Evolutionary conservation across 2,797 vertebrate species (phyloP), one percentile per base, ranked within the genome.

Genomic region (Alca torda): DNA sequence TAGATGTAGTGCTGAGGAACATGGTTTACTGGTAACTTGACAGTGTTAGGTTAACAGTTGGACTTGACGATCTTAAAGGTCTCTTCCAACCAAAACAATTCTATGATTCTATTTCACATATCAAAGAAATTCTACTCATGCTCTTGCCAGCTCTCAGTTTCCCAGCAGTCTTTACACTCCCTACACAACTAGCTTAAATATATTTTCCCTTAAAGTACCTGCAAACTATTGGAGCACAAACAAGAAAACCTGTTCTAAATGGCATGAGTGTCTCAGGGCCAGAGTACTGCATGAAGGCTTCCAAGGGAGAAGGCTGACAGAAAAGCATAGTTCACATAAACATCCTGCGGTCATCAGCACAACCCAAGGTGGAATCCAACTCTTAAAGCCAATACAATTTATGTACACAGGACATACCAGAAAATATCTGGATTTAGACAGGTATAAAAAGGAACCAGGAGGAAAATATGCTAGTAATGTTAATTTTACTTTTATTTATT

Each of bases 361-460:
- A 80, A 56, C 48, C 84, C 75, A 87, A 63, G 60, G 60, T 74
- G 25, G 78, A 94, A 93, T 50, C 74, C 77, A 92, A 13, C 59
- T 53, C 84, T 87, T 67, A 96, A 95, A 87, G 8, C 63, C 51
- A 94, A 67, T 33, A 80, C 68, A 87, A 85, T 68, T 93, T 96
- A 83, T 85, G 84, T 77, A 95, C 93, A 96, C 84, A 96, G 78
- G 50, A 68, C 89, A 92, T 77, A 70, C 89, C 95, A 96, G 57
- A 87, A 89, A 68, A 93, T 24, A 92, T 64, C 81, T 92, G 43
- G 64, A 94, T 96, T 95, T 91, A 95, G 72, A 95, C 45, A 46
- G 9, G 41, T 75, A 96, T 91, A 96, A 97, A 96, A 96, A 93
- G n/a, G 72, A 96, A 83, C 45, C 31, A 64, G 25, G 13, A 87